Percentiles rank a stretch among this genome's conserved stretches.
Conservation (phyloP, 2,888 invertebrate species). For the Luperina nickerlii region DNA sequence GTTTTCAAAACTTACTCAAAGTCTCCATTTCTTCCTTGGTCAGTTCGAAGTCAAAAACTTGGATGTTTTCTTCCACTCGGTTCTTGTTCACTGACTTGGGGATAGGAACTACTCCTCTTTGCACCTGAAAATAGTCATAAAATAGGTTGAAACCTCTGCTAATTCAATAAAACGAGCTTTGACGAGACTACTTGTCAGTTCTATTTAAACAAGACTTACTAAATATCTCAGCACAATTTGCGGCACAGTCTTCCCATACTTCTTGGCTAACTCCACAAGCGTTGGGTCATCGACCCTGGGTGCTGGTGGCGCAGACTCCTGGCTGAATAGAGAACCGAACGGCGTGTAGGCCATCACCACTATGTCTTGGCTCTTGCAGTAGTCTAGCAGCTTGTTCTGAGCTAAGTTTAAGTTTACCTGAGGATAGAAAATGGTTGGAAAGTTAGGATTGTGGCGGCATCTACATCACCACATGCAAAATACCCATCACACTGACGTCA, state of each 20-base stretch:
- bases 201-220: slow-evolving; percentile 77
- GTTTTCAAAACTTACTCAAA: slow-evolving; percentile 48
- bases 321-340: slow-evolving; percentile 89
- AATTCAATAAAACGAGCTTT: not conserved
- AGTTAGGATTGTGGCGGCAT: not conserved
- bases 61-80: slow-evolving; percentile 90
- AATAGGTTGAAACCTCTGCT: not conserved
- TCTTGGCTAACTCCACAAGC: slow-evolving; percentile 88
- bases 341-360: slow-evolving; percentile 92
- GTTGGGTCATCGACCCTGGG: slow-evolving; percentile 85
- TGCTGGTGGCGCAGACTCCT: slow-evolving; percentile 75
- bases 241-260: slow-evolving; percentile 90
- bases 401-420: slow-evolving; percentile 91
- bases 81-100: slow-evolving; percentile 90
- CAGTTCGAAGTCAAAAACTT: slow-evolving; percentile 91
- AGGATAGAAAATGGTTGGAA: not conserved
- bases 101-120: slow-evolving; percentile 90
- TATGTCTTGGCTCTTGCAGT: slow-evolving; percentile 91
- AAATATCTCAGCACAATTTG: slow-evolving; percentile 91
- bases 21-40: slow-evolving; percentile 86
- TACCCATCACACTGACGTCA: not conserved
- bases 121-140: slow-evolving; percentile 78
- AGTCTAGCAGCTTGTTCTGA: slow-evolving; percentile 91
- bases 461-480: not conserved
- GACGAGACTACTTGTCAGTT: not conserved